These are phyloP conservation scores for Amphiprion percula DNA, from an alignment of 2,113 vertebrate species.

Conservation along the genomic window DNA sequence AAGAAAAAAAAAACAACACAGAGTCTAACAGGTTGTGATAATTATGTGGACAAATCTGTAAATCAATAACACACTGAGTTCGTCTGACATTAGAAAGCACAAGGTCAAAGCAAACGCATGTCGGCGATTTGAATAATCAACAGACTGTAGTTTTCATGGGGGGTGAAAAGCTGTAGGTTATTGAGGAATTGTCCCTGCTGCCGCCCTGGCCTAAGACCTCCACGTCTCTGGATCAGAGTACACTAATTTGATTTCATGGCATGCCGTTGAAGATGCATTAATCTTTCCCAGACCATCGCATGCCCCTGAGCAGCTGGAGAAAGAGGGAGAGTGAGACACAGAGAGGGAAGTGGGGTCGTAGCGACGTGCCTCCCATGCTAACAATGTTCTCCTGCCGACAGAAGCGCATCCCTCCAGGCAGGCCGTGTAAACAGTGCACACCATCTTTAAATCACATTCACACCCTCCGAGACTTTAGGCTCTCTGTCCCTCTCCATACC, in stretches of 20 bases:
- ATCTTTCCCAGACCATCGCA: slow-evolving; percentile 85
- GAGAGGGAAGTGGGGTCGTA: slow-evolving; percentile 55
- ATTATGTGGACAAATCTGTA: slow-evolving; percentile 31
- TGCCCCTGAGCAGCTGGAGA: slow-evolving; percentile 80
- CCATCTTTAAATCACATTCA: slow-evolving; percentile 79
- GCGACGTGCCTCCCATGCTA: slow-evolving; percentile 81
- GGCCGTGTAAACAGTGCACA: slow-evolving; percentile 75
- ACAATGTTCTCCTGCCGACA: slow-evolving; percentile 70
- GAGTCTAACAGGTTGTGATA: slow-evolving; percentile 15
- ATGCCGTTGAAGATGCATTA: slow-evolving; percentile 81
- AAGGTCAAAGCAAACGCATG: slow-evolving; percentile 32
- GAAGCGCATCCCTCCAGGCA: slow-evolving; percentile 77
- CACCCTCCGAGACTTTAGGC: slow-evolving; percentile 58
- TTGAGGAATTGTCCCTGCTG: slow-evolving; percentile 78
- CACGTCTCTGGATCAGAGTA: slow-evolving; percentile 86
- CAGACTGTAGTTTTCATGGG: slow-evolving; percentile 50
- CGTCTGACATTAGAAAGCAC: slow-evolving; percentile 9
- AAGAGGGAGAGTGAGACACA: slow-evolving; percentile 69
- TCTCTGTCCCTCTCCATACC: slow-evolving; percentile 21
- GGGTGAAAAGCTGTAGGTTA: slow-evolving; percentile 57
- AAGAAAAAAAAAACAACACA: slow-evolving; percentile 26
- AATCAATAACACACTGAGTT: slow-evolving; percentile 20
- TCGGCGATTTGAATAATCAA: slow-evolving; percentile 56
- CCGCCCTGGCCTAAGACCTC: slow-evolving; percentile 70
- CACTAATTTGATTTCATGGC: slow-evolving; percentile 93